phyloP scores from a whole-genome alignment of 1,140 invertebrate species.

The Procambarus clarkii region DNA sequence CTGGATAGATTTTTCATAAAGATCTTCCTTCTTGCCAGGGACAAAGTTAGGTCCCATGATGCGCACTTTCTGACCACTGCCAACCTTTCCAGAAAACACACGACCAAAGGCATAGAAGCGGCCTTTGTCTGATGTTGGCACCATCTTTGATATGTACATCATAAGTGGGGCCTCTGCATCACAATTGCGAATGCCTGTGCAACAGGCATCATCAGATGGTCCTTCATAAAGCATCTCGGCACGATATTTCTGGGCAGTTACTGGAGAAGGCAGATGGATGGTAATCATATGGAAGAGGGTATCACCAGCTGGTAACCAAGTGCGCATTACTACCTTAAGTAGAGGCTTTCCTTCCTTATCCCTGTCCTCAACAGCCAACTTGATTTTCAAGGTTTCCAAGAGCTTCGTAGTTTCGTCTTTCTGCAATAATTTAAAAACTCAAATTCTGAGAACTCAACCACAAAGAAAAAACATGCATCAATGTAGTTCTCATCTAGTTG shows the following conservation, averaged over 20 bases:
- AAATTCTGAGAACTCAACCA: no score
- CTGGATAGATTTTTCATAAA: slow-evolving; percentile 99
- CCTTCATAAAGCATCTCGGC: slow-evolving; percentile 99
- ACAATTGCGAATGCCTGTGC: slow-evolving; percentile 91
- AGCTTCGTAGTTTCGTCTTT: slow-evolving; percentile 94
- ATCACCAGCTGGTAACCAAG: slow-evolving; percentile 99
- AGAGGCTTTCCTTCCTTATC: slow-evolving; percentile 96
- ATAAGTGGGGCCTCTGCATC: slow-evolving; percentile 97
- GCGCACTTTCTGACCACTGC: slow-evolving; percentile 95
- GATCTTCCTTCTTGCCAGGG: slow-evolving; percentile 99
- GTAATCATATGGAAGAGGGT: slow-evolving; percentile 99
- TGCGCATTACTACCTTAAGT: slow-evolving; percentile 97
- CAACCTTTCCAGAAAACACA: slow-evolving; percentile 97
- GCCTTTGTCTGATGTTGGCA: slow-evolving; percentile 99
- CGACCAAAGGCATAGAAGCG: slow-evolving; percentile 99
- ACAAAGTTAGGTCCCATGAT: slow-evolving; percentile 99
- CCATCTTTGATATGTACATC: slow-evolving; percentile 99
- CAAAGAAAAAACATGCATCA: no score
- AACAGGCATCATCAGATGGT: slow-evolving; percentile 97
- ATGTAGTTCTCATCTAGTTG: no score
- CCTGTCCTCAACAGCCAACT: slow-evolving; percentile 94
- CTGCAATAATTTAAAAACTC: slow-evolving; percentile 50
- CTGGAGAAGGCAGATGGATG: slow-evolving; percentile 98
- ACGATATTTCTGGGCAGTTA: slow-evolving; percentile 98
- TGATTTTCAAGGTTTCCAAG: slow-evolving; percentile 92